Percentiles rank a stretch among this genome's conserved stretches.
Evolutionary conservation across 1,140 invertebrate species (phyloP).

Genomic region (Pachypsylla venusta): DNA sequence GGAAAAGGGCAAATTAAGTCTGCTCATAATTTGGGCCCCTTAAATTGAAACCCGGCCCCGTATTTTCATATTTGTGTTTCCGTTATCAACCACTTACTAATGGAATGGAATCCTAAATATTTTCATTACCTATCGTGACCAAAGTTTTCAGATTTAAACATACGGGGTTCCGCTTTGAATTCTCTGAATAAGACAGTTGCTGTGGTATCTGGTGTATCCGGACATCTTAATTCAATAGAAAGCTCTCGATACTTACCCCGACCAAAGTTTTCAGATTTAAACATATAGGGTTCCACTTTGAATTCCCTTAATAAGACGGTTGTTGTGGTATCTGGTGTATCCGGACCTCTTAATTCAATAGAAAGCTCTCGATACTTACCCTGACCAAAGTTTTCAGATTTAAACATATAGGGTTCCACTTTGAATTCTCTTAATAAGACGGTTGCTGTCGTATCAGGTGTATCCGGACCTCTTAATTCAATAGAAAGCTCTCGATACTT

Average conservation of each 20-base stretch:
- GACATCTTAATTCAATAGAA: slow-evolving; percentile 33
- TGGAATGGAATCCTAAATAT: no score
- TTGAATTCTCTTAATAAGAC: slow-evolving; percentile 35
- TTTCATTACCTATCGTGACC: slow-evolving; percentile 41
- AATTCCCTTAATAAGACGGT: slow-evolving; percentile 33
- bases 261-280: slow-evolving; percentile 44
- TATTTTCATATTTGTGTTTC: no score
- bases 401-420: slow-evolving; percentile 48
- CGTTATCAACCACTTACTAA: no score
- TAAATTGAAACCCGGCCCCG: no score
- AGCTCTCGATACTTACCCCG: slow-evolving; percentile 44
- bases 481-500: slow-evolving; percentile 47
- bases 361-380: no score
- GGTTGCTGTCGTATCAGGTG: slow-evolving; percentile 32
- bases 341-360: slow-evolving; percentile 12
- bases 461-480: slow-evolving; percentile 44
- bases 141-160: slow-evolving; percentile 45
- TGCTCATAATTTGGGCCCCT: no score
- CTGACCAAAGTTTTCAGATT: slow-evolving; percentile 42
- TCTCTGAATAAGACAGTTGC: slow-evolving; percentile 31
- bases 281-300: slow-evolving; percentile 47
- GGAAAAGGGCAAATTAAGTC: no score
- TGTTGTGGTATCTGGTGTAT: slow-evolving; percentile 29
- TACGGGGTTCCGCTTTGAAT: slow-evolving; percentile 45
- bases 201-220: slow-evolving; percentile 30